Evolutionary conservation across 2,113 vertebrate genomes (phyloP), one percentile per base, ranked within the genome.

Genomic region (Rhadina sibilatrix): DNA sequence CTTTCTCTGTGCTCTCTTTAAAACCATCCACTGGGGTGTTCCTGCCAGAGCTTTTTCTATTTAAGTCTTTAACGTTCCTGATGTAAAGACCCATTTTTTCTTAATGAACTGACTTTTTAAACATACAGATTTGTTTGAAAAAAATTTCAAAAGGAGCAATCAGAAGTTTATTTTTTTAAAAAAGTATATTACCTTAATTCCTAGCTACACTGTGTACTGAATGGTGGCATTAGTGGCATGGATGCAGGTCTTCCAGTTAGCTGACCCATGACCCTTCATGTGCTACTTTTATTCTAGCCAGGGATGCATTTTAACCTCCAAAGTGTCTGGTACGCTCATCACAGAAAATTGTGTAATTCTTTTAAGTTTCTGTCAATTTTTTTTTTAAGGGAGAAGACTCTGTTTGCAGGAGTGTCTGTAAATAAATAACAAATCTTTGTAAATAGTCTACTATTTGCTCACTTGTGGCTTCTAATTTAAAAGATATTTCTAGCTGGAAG

Each of bases 41-140:
- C 25, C 50, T 70, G 44, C 33, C 19, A 25, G 33, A 13, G 19
- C 30, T 6, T 65, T 46, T 53, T 61, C 19, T 63, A 16, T 63
- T 81, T 53, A 74, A 83, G 66, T 23, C 76, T 86, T 44, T 35
- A 66, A 11, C 12, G 59, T 74, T 79, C 20, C 38, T 74, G 8
- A 49, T 46, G 37, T 22, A 35, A 83, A 87, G 47, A 49, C 16
- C 4, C 23, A 4, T 28, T 60, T 85, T 85, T 37, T 8, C 10
- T n/a, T 65, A 47, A 57, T 27, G 28, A 77, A 65, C 3, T 27
- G 24, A 37, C 14, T 61, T 90, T 53, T 71, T 9, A 85, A 84
- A 57, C 1, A 3, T 16, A 24, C 0, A 0, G 13, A 53, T 56
- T 83, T 65, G 2, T 50, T 57, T 49, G 44, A n/a, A 83, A 71